phyloP scores from a whole-genome alignment of 2,797 vertebrate genomes.

The Salarias fasciatus region DNA sequence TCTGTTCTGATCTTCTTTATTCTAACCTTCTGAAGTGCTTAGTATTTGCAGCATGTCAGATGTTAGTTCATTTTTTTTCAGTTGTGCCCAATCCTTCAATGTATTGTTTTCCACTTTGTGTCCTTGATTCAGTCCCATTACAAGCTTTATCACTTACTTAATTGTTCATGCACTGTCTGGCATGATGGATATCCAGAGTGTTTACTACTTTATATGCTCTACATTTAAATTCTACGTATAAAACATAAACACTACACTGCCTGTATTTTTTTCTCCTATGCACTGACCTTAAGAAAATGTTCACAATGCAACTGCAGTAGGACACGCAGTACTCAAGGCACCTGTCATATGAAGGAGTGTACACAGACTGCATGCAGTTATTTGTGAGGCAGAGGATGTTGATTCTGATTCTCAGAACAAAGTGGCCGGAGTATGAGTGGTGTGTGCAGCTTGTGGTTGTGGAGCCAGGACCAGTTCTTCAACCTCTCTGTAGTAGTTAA shows the following conservation, averaged over 20 bases:
- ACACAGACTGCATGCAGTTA: constrained; percentile 3
- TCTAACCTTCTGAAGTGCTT: constrained; percentile 6
- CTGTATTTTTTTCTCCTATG: too few species aligned
- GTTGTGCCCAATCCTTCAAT: constrained; percentile 2
- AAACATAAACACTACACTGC: constrained; percentile 1
- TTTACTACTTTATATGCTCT: not conserved
- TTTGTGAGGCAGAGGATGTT: constrained; percentile 11
- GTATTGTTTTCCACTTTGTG: not conserved
- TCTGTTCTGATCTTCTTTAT: constrained; percentile 28
- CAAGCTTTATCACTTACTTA: not conserved
- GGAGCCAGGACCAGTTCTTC: too few species aligned
- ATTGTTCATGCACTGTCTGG: not conserved
- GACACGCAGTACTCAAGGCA: not conserved
- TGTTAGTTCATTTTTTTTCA: not conserved
- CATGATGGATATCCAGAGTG: not conserved
- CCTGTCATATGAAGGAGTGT: too few species aligned
- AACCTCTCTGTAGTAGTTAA: too few species aligned
- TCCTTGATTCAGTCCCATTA: not conserved
- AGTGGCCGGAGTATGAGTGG: too few species aligned
- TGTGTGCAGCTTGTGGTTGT: too few species aligned
- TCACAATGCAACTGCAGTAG: not conserved
- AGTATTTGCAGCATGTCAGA: constrained; percentile 6
- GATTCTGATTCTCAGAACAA: too few species aligned
- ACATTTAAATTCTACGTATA: too few species aligned
- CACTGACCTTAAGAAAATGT: not conserved